Percentiles rank a stretch among this genome's conserved stretches.
phyloP scores from a whole-genome alignment of 2,888 invertebrate genomes.

The Drosophila nr. fundita region DNA sequence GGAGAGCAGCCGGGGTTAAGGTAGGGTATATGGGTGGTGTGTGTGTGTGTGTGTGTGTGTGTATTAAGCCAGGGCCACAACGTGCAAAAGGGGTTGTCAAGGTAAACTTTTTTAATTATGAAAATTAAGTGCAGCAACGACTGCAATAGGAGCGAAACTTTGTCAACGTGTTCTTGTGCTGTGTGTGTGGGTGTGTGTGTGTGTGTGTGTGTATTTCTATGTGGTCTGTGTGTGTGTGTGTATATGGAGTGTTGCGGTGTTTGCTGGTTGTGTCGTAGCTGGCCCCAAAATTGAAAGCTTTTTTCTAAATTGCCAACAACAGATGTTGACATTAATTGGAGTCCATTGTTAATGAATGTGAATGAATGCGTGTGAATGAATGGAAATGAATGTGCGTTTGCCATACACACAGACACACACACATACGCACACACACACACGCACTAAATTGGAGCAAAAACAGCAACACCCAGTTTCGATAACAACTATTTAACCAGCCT shows the following conservation, averaged over 20 bases:
- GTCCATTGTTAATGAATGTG: conserved; percentile 57
- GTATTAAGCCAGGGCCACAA: conserved; percentile 16
- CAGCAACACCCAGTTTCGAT: neutral
- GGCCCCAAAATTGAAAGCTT: conserved; percentile 55
- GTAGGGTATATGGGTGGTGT: neutral
- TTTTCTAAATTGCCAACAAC: conserved; percentile 65
- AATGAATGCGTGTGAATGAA: conserved; percentile 32
- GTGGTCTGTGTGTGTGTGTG: neutral
- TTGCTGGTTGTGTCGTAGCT: conserved; percentile 17
- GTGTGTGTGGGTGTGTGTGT: neutral
- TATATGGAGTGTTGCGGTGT: neutral
- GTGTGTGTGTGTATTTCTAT: neutral
- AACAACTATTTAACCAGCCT: neutral
- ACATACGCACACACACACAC: neutral
- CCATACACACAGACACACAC: neutral
- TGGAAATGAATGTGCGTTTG: conserved; percentile 5
- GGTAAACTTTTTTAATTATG: conserved; percentile 79
- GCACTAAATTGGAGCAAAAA: neutral
- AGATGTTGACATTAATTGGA: conserved; percentile 61
- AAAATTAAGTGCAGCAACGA: conserved; percentile 75
- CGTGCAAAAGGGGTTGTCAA: conserved; percentile 55
- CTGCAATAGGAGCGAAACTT: conserved; percentile 63
- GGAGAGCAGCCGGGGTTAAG: neutral
- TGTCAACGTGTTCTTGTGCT: conserved; percentile 34
- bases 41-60: conserved; percentile 3